Percentiles rank a stretch among this genome's conserved stretches.
These are phyloP conservation scores for Polylopha cassiicola DNA, from an alignment of 2,888 invertebrate species.

Conservation along the genomic window DNA sequence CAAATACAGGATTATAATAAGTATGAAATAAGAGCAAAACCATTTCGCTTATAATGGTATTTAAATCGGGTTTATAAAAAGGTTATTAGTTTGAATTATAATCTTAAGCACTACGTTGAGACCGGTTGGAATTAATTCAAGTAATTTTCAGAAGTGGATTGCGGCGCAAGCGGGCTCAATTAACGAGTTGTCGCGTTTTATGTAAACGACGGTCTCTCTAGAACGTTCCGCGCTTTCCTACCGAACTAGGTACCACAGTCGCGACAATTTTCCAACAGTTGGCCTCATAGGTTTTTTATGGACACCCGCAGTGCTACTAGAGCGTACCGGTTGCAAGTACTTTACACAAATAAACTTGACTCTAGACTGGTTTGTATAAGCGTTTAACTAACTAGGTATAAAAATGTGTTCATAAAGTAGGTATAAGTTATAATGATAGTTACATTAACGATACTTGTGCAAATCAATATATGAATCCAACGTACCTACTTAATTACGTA, in stretches of 20 bases:
- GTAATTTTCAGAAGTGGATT: too few species aligned
- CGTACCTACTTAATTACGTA: too few species aligned
- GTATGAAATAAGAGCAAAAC: conserved; percentile 5
- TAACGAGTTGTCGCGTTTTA: conserved; percentile 31
- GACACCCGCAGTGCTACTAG: conserved; percentile 20
- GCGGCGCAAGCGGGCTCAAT: conserved; percentile 1
- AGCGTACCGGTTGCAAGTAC: conserved; percentile 20
- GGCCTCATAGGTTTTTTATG: conserved; percentile 29
- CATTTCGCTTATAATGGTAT: not conserved
- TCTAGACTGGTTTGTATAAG: conserved; percentile 37
- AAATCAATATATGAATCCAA: too few species aligned
- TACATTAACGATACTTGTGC: conserved; percentile 1
- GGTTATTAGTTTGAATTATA: too few species aligned
- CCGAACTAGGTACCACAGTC: conserved; percentile 28
- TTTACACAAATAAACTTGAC: conserved; percentile 23
- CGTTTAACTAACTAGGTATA: conserved; percentile 24
- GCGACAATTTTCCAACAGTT: conserved; percentile 36
- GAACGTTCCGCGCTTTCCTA: conserved; percentile 61
- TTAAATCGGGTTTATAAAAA: too few species aligned
- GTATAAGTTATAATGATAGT: conserved; percentile 4
- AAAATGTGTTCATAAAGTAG: conserved; percentile 10
- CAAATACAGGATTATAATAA: conserved; percentile 20
- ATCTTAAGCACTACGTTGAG: too few species aligned
- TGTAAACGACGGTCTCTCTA: conserved; percentile 44
- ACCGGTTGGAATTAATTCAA: too few species aligned